Base-by-base conservation (phyloP, 2,888 invertebrate genomes). In the Yponomeuta evonymella region DNA sequence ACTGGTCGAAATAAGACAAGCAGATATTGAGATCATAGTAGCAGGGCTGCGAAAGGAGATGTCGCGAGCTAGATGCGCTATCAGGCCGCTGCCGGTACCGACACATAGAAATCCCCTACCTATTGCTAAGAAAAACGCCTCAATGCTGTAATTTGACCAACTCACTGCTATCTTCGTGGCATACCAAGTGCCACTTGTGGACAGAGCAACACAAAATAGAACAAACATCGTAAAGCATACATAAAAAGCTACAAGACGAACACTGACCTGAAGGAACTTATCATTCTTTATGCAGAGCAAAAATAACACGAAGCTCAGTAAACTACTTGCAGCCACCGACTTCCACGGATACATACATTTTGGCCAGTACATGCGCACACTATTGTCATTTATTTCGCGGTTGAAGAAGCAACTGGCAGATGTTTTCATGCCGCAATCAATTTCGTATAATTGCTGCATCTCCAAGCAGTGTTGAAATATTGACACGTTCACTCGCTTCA, bases 381-480 rank as follows among this genome's bases (percentile, higher is more conserved):
- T 85, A 67, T 83, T 84, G 48, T 75, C 72, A 8, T 88, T 87
- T 71, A 91, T 89, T 80, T 86, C 86, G 51, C 79, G 81, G 71
- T 86, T 84, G 73, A 85, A 92, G 73, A 90, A 89, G 70, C 79
- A 85, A 70, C 79, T 78, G 73, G 88, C 89, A 4, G 90, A 88
- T 3, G 89, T 90, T 76, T 84, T 84, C 79, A 87, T 84, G 3
- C 87, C 88, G 48, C 90, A 89, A 72, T 89, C 87, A n/a, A 81
- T 81, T n/a, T 79, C 76, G 71, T 85, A 88, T 71, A 89, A 73
- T 12, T 74, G 72, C 77, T 86, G 85, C 48, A 88, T 82, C 79
- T 90, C 89, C 67, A 91, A 71, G 71, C 90, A 91, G 73, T 87
- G 86, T 81, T 91, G 90, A 74, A 87, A 90, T 73, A 84, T 76